Base-by-base conservation (phyloP, 2,797 vertebrate genomes). In the Amazona ochrocephala region DNA sequence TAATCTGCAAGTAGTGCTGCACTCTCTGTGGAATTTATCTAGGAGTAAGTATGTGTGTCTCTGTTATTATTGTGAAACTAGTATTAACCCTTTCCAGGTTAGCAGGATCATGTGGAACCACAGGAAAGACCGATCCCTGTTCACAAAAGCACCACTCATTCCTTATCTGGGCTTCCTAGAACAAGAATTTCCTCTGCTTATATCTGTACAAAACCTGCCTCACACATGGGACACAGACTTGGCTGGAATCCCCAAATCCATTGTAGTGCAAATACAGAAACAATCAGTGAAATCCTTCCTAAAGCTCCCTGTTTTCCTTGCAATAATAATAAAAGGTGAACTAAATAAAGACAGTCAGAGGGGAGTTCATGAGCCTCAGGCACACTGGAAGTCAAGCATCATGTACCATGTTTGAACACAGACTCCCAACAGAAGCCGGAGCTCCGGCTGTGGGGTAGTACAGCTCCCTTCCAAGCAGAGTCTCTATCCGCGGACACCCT, bases 161-260 rank as follows among this genome's bases (percentile, higher is more conserved):
- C n/a, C 66, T 94, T 87, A 79, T 96, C 85, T 84, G 54, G 37
- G 8, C 37, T 93, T 51, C 72, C 2, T 1, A 87, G 60, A 72
- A 34, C 41, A 89, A 93, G 62, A 80, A 92, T 88, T 94, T 94
- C 60, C 64, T 82, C 56, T 93, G 47, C 64, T 88, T 76, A 6
- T 81, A 34, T 79, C 37, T 73, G 44, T 67, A 67, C 29, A 86
- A 89, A 96, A 86, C 37, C 70, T 79, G 60, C n/a, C n/a, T 84
- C 66, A 61, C n/a, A 79, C 41, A 65, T 39, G 56, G 51, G 60
- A 86, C 32, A 7, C 17, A 54, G 83, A 67, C 51, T 88, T 90
- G 94, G 37, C 64, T 76, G 56, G 29, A 75, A 37, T 64, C 51
- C 80, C 37, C 34, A 48, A 0, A 73, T 61, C 44, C 56, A 44